Base-by-base conservation (phyloP, 2,113 vertebrate genomes). In the Dasyurus viverrinus region DNA sequence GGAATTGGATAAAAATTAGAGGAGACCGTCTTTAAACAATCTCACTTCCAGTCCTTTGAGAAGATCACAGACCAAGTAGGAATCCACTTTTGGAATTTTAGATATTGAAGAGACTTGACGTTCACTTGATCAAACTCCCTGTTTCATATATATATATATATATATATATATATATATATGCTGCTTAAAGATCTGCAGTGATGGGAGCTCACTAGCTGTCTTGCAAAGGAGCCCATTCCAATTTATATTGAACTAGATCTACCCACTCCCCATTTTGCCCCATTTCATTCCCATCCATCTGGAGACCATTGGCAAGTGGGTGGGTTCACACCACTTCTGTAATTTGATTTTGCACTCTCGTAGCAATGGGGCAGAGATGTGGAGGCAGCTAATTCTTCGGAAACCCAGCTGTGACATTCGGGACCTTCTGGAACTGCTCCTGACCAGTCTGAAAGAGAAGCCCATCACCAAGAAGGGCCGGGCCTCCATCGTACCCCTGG, bases 341-440 rank as follows among this genome's bases (percentile, higher is more conserved):
- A n/a, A 84, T 2, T 84, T 84, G 68, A 22, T 2, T 84, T 48
- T 89, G 8, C 16, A 46, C 42, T 19, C 36, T 42, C 16, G 42
- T 91, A 97, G 97, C 95, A 97, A 97, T 0, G 97, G 97, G 8
- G 96, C 97, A 0, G 97, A 97, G 94, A 97, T 98, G 97, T 98
- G 98, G 98, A 95, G 98, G 89, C 96, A 96, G 92, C 60, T 98
- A 93, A 90, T 97, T 5, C 92, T 97, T 89, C 25, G 95, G 46
- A 97, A 97, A 84, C 97, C 97, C 90, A 93, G 95, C 91, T 97
- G 97, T 95, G 98, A 98, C 0, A 12, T 94, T 92, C 95, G 54
- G 36, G 95, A 97, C 26, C 97, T 98, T 54, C 95, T 98, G 93
- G 97, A 98, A 48, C 92, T 98, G 55, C 97, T 98, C 19, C 90